These are phyloP conservation scores for Heliconius hermathena DNA, from an alignment of 1,140 invertebrate species.

Conservation along the genomic window DNA sequence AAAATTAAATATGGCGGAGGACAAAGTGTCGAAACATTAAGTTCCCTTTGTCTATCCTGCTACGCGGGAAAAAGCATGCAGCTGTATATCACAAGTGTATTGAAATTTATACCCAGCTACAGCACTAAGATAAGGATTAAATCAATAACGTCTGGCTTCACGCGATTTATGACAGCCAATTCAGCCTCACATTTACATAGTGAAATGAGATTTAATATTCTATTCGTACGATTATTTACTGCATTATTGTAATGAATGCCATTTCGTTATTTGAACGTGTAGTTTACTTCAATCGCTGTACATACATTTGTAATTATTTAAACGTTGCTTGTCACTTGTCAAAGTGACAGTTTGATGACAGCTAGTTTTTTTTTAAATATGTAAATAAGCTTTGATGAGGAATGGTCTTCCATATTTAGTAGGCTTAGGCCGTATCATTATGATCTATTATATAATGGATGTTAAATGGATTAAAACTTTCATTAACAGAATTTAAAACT, in stretches of 20 bases:
- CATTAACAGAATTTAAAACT: neutral
- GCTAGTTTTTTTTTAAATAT: neutral
- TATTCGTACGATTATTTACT: constrained; percentile 2
- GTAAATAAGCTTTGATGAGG: neutral
- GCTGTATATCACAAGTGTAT: constrained; percentile 2
- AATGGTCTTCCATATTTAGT: neutral
- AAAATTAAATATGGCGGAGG: neutral
- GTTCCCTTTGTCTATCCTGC: neutral
- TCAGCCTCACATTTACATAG: constrained; percentile 12
- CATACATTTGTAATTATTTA: neutral
- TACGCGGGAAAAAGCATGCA: neutral
- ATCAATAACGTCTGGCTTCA: constrained; percentile 33
- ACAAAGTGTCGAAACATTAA: neutral
- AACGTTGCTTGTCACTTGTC: neutral
- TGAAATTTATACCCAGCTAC: constrained; percentile 15
- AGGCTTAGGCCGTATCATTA: neutral
- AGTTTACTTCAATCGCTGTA: neutral
- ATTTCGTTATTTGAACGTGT: neutral
- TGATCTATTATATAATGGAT: too few relatives aligned
- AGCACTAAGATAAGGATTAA: constrained; percentile 28
- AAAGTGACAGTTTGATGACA: neutral
- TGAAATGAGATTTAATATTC: constrained; percentile 13
- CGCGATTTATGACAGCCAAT: constrained; percentile 27
- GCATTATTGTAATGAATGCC: neutral
- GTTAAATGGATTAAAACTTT: too few relatives aligned